A percentile compares a stretch with the other conserved stretches of the same genome.
Conservation (phyloP, 2,797 vertebrate genomes). For the Eulemur coronatus region DNA sequence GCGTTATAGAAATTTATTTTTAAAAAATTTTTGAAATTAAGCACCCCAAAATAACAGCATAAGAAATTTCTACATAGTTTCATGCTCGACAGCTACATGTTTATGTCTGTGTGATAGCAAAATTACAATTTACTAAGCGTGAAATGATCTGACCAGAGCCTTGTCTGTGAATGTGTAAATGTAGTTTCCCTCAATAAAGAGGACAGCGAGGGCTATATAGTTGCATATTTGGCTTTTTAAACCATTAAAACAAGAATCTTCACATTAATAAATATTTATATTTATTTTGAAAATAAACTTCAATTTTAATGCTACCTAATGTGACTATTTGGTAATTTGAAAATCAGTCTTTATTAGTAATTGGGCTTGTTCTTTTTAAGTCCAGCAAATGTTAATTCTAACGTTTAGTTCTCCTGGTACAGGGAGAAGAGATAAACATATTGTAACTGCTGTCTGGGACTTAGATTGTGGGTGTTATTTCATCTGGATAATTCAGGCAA, state of each 20-base stretch:
- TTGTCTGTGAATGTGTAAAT: not conserved
- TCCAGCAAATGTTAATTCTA: not conserved
- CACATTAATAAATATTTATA: not conserved
- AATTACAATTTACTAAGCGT: not conserved
- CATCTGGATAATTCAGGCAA: not conserved
- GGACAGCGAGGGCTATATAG: not conserved
- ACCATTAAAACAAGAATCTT: not conserved
- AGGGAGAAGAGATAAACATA: not conserved
- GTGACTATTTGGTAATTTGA: not conserved
- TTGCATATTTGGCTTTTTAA: not conserved
- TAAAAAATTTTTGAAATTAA: not conserved
- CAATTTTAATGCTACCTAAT: not conserved
- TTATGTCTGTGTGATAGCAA: not conserved
- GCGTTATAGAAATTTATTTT: not conserved
- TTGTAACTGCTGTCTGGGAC: not conserved
- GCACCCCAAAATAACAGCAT: not conserved
- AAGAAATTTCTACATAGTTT: not conserved
- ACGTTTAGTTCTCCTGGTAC: not conserved
- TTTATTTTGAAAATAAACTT: conserved; percentile 22
- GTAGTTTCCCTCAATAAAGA: not conserved
- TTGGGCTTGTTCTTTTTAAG: not conserved
- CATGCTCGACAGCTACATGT: not conserved
- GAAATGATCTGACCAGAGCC: not conserved
- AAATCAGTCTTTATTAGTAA: not conserved
- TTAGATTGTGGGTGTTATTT: not conserved